Percentiles rank a stretch among this genome's conserved stretches.
Evolutionary conservation across 2,888 invertebrate species (phyloP).

Genomic region (Caenorhabditis virilis): DNA sequence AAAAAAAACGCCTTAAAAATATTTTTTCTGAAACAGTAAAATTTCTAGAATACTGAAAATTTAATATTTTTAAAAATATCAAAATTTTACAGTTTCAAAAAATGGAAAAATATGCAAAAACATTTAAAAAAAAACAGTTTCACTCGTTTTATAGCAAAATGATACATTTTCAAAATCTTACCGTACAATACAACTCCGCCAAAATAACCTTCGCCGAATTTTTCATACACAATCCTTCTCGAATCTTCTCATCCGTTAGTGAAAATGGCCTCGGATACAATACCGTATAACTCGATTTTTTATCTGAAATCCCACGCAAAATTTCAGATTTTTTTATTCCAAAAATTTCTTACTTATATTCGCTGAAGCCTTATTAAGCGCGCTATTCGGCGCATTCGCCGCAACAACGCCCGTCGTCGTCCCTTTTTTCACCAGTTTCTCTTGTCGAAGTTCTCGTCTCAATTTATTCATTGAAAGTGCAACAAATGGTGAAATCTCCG

Average conservation of each 20-base stretch:
- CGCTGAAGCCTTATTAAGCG: neutral
- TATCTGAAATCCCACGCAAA: no score
- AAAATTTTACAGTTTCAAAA: no score
- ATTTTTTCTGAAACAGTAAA: no score
- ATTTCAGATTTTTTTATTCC: no score
- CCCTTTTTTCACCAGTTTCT: neutral
- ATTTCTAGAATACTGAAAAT: no score
- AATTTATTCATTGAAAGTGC: slow-evolving; percentile 26
- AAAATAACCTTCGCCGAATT: slow-evolving; percentile 45
- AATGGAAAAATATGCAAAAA: no score
- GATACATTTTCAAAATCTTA: no score
- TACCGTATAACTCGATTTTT: slow-evolving; percentile 13
- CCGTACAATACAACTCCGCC: slow-evolving; percentile 54
- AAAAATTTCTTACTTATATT: slow-evolving; percentile 23
- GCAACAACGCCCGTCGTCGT: neutral
- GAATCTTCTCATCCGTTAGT: slow-evolving; percentile 29
- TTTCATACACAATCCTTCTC: slow-evolving; percentile 37
- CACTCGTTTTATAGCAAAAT: no score
- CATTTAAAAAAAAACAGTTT: no score
- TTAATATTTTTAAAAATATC: no score
- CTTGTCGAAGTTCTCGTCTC: slow-evolving; percentile 11
- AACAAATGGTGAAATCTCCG: slow-evolving; percentile 17
- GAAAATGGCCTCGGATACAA: slow-evolving; percentile 31
- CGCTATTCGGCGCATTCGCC: neutral
- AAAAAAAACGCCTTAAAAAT: no score